Evolutionary conservation across 2,113 vertebrate genomes (phyloP).

Genomic region (Laterallus jamaicensis): DNA sequence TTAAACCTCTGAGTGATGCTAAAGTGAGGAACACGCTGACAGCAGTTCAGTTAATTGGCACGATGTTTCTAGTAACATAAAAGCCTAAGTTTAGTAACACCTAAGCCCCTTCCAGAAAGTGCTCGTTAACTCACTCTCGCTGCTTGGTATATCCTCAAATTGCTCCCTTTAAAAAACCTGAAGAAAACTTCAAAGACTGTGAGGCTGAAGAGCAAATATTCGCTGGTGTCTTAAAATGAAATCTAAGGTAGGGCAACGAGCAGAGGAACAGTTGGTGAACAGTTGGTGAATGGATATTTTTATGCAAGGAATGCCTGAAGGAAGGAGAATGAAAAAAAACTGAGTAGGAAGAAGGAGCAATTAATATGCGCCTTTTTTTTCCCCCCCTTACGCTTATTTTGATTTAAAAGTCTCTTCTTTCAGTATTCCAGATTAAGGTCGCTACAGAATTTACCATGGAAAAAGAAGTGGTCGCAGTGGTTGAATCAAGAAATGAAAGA

Average conservation of each 20-base stretch:
- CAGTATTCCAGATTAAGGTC: slow-evolving; percentile 57
- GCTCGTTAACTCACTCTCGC: neutral
- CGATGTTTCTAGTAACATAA: rapidly evolving
- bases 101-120: neutral
- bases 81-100: neutral
- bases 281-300: slow-evolving; percentile 83
- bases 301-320: slow-evolving; percentile 80
- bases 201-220: slow-evolving; percentile 53
- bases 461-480: slow-evolving; percentile 15
- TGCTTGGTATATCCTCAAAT: neutral
- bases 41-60: rapidly evolving
- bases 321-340: slow-evolving; percentile 43
- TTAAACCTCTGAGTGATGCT: neutral
- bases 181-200: slow-evolving; percentile 27
- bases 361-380: slow-evolving; percentile 72
- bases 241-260: slow-evolving; percentile 73
- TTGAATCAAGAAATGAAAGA: slow-evolving; percentile 26
- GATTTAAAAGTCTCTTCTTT: slow-evolving; percentile 74
- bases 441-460: slow-evolving; percentile 16
- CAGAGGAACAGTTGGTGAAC: slow-evolving; percentile 81
- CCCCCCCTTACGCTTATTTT: slow-evolving; percentile 56
- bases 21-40: rapidly evolving
- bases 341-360: slow-evolving; percentile 76
- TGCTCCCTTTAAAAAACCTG: slow-evolving; percentile 37
- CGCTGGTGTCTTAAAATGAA: slow-evolving; percentile 67